A percentile compares a stretch with the other conserved stretches of the same genome.
These are phyloP conservation scores for Invenusta paracnida DNA, from an alignment of 2,888 invertebrate species.

Conservation along the genomic window DNA sequence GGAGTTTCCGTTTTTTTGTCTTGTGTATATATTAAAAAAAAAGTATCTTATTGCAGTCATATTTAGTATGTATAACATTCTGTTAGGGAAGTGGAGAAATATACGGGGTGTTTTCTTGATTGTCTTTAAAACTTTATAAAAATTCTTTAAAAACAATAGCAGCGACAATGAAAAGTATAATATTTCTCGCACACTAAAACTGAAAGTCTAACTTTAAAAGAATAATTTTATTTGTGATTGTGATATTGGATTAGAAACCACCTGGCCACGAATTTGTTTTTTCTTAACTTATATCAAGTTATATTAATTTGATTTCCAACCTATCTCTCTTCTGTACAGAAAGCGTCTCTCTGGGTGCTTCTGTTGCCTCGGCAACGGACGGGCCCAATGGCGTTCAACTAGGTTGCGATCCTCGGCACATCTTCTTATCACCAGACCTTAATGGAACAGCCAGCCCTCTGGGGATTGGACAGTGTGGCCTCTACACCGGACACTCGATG, in stretches of 20 bases:
- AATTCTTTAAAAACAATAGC: not conserved
- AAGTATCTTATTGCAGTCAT: too few species aligned
- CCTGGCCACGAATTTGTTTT: too few species aligned
- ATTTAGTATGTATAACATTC: too few species aligned
- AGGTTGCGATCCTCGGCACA: conserved; percentile 35
- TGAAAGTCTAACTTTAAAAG: too few species aligned
- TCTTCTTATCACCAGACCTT: conserved; percentile 1
- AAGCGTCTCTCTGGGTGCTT: conserved; percentile 28
- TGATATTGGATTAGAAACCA: too few species aligned
- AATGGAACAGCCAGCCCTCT: not conserved
- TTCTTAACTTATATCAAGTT: not conserved
- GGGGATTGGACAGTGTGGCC: conserved; percentile 36
- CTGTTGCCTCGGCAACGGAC: conserved; percentile 26
- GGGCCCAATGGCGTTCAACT: conserved; percentile 34
- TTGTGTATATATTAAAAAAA: too few species aligned
- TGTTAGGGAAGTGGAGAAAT: too few species aligned
- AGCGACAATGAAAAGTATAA: not conserved
- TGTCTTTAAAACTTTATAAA: not conserved
- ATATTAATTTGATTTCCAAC: not conserved
- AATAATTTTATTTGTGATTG: too few species aligned
- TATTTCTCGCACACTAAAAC: too few species aligned
- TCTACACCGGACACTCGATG: conserved; percentile 35
- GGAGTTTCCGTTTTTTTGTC: too few species aligned
- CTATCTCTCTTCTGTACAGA: not conserved
- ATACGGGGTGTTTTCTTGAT: too few species aligned